These are phyloP conservation scores for Tautogolabrus adspersus DNA, from an alignment of 2,113 vertebrate genomes.

Conservation along the genomic window DNA sequence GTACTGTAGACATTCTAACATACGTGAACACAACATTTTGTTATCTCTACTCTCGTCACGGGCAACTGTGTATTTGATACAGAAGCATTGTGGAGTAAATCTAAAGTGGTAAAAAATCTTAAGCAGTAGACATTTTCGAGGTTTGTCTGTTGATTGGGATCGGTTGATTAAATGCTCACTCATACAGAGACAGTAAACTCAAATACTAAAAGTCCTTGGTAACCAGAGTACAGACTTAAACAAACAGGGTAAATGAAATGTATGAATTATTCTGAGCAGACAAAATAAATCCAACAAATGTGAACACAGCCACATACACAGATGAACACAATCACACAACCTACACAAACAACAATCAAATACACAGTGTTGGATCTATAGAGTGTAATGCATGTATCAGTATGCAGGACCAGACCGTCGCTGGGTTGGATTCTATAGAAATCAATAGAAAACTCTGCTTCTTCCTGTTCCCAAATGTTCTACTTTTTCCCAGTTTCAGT, in stretches of 20 bases:
- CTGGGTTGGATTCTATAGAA: conserved; percentile 57
- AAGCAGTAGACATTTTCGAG: too few species aligned
- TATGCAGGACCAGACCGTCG: conserved; percentile 69
- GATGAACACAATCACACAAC: conserved; percentile 40
- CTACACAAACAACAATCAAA: conserved; percentile 44
- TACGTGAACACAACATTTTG: neutral
- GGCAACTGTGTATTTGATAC: neutral
- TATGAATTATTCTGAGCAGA: conserved; percentile 1
- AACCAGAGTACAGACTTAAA: neutral
- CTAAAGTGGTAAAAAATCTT: too few species aligned
- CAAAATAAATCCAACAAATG: conserved; percentile 12
- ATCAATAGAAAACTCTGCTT: conserved; percentile 74
- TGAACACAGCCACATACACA: conserved; percentile 10
- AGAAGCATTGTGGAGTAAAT: neutral
- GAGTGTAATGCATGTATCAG: conserved; percentile 78
- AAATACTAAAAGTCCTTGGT: neutral
- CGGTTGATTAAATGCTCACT: neutral
- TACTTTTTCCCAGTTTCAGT: conserved; percentile 29
- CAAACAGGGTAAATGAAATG: neutral
- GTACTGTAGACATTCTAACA: neutral
- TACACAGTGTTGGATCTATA: conserved; percentile 71
- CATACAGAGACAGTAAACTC: neutral
- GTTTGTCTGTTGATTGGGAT: neutral
- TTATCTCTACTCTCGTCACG: neutral
- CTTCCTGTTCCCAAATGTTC: conserved; percentile 31